phyloP scores from a whole-genome alignment of 2,113 vertebrate species.

The Urocitellus parryii region DNA sequence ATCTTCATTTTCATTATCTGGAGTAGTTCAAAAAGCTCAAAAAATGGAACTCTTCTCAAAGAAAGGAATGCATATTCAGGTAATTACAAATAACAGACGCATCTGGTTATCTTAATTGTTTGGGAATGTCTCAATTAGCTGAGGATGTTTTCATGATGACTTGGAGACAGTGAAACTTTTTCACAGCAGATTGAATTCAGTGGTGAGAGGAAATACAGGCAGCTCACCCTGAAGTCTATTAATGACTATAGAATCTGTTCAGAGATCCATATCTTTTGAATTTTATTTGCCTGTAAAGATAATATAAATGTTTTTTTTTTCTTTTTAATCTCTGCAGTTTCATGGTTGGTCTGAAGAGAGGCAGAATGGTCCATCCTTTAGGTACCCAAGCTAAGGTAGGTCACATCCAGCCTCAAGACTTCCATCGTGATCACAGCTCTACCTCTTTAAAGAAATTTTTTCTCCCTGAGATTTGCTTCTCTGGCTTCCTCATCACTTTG shows the following conservation, averaged over 20 bases:
- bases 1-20: constrained; percentile 89
- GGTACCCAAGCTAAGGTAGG: neutral
- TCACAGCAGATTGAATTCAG: constrained; percentile 87
- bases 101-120: constrained; percentile 92
- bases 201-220: constrained; percentile 85
- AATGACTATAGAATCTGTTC: constrained; percentile 78
- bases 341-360: neutral
- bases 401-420: neutral
- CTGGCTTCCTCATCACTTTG: neutral
- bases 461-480: constrained; percentile 1
- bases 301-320: constrained; percentile 21
- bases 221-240: constrained; percentile 79
- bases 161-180: constrained; percentile 89
- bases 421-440: neutral
- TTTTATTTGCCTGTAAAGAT: constrained; percentile 75
- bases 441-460: constrained; percentile 11
- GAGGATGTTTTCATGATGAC: constrained; percentile 88
- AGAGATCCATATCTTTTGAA: constrained; percentile 47
- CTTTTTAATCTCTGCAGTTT: neutral
- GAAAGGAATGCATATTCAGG: constrained; percentile 89
- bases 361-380: neutral
- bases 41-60: constrained; percentile 86
- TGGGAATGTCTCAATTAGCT: constrained; percentile 90
- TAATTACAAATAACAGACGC: constrained; percentile 92
- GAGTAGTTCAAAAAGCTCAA: constrained; percentile 88